phyloP scores from a whole-genome alignment of 2,888 invertebrate genomes.

The Lissocephala sabroskyi region DNA sequence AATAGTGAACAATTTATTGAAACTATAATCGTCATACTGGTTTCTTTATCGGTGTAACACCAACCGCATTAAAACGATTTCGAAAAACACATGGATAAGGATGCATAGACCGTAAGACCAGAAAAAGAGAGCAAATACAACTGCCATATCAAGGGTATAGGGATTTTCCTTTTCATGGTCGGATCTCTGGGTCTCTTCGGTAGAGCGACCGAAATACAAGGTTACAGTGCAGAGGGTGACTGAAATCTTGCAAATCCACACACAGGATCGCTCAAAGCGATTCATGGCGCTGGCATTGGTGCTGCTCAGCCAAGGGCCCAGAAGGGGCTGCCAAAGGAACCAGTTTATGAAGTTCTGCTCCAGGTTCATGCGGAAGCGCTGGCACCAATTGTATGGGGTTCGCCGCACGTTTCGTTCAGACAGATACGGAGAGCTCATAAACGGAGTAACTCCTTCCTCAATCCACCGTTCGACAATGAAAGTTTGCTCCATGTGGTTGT shows the following conservation, averaged over 20 bases:
- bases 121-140: too few relatives aligned
- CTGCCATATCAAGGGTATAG: too few relatives aligned
- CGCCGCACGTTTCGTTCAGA: rapidly evolving
- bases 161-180: too few relatives aligned
- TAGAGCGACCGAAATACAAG: conserved; percentile 4
- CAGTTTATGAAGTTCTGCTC: conserved; percentile 15
- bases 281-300: conserved; percentile 8
- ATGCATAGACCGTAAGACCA: too few relatives aligned
- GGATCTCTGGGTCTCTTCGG: too few relatives aligned
- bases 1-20: too few relatives aligned
- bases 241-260: conserved; percentile 20
- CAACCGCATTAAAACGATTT: too few relatives aligned
- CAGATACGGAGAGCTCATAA: conserved; percentile 12
- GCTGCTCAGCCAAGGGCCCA: conserved; percentile 23
- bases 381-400: background rate
- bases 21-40: too few relatives aligned
- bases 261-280: conserved; percentile 19
- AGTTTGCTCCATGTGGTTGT: conserved; percentile 4
- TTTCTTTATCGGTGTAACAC: too few relatives aligned
- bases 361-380: conserved; percentile 1
- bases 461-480: conserved; percentile 23
- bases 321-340: conserved; percentile 12
- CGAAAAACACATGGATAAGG: too few relatives aligned
- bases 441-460: background rate
- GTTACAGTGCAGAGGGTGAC: background rate